phyloP scores from a whole-genome alignment of 2,797 vertebrate genomes.

The Channa striata region DNA sequence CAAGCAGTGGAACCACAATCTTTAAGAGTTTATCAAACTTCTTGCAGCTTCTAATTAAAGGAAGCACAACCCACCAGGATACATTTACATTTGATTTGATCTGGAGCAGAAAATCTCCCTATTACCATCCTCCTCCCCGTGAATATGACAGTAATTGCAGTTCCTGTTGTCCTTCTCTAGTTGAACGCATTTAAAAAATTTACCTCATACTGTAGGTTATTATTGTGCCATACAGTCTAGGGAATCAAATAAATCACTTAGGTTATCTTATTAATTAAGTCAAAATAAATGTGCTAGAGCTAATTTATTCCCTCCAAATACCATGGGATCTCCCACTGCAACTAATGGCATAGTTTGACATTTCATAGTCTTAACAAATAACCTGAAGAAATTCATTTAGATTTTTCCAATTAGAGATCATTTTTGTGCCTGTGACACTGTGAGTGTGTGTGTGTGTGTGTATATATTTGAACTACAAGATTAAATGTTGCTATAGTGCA shows the following conservation, averaged over 20 bases:
- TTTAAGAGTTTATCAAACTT: conserved; percentile 85
- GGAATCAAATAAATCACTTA: conserved; percentile 87
- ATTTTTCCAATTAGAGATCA: conserved; percentile 78
- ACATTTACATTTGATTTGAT: conserved; percentile 86
- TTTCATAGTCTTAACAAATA: conserved; percentile 82
- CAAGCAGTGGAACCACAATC: conserved; percentile 71
- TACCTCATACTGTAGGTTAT: conserved; percentile 80
- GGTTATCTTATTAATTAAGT: conserved; percentile 89
- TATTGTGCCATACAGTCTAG: conserved; percentile 81
- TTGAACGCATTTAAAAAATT: conserved; percentile 81
- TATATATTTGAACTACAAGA: not conserved
- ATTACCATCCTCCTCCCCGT: conserved; percentile 81
- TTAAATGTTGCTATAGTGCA: not conserved
- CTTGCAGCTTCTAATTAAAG: conserved; percentile 83
- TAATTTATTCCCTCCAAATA: conserved; percentile 85
- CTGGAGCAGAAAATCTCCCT: conserved; percentile 80
- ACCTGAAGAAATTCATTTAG: conserved; percentile 78
- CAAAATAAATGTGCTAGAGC: conserved; percentile 83
- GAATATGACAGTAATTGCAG: conserved; percentile 87
- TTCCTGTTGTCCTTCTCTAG: conserved; percentile 79
- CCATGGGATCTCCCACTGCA: conserved; percentile 77
- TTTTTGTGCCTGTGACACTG: conserved; percentile 49
- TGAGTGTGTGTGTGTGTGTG: too few species aligned
- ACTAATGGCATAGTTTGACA: conserved; percentile 81
- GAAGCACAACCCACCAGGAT: conserved; percentile 83